Conservation (phyloP, 2,113 vertebrate genomes). For the Pachypanchax playfairii region DNA sequence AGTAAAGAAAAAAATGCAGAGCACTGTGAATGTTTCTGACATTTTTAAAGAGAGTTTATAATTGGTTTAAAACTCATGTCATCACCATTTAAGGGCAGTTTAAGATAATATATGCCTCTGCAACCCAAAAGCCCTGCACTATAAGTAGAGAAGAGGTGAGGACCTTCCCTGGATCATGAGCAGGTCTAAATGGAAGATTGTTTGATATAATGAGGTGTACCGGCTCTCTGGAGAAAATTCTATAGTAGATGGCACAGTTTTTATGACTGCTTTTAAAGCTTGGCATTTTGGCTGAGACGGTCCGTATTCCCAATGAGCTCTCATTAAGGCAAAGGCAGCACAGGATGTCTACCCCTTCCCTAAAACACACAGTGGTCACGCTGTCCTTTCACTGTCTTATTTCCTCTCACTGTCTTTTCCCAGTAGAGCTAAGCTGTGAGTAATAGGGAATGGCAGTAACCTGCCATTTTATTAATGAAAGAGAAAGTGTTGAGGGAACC, state of each 20-base stretch:
- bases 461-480: constrained; percentile 67
- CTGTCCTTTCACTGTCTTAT: constrained; percentile 21
- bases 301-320: constrained; percentile 57
- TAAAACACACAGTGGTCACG: constrained; percentile 32
- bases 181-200: constrained; percentile 58
- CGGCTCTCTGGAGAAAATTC: constrained; percentile 51
- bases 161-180: constrained; percentile 39
- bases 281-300: constrained; percentile 47
- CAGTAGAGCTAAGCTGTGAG: constrained; percentile 26
- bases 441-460: constrained; percentile 26
- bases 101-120: constrained; percentile 60
- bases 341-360: constrained; percentile 29
- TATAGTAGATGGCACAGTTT: constrained; percentile 53
- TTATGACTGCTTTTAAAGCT: constrained; percentile 56
- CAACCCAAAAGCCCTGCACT: constrained; percentile 19
- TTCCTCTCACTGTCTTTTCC: constrained; percentile 8
- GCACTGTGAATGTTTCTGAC: constrained; percentile 17
- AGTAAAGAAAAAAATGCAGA: constrained; percentile 27
- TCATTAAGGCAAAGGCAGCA: constrained; percentile 61
- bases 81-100: constrained; percentile 47
- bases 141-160: constrained; percentile 48
- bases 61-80: constrained; percentile 59
- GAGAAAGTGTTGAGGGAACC: constrained; percentile 43
- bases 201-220: constrained; percentile 68
- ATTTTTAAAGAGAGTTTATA: constrained; percentile 40